Evolutionary conservation across 2,113 vertebrate genomes (phyloP).

Genomic region (Chauna torquata): DNA sequence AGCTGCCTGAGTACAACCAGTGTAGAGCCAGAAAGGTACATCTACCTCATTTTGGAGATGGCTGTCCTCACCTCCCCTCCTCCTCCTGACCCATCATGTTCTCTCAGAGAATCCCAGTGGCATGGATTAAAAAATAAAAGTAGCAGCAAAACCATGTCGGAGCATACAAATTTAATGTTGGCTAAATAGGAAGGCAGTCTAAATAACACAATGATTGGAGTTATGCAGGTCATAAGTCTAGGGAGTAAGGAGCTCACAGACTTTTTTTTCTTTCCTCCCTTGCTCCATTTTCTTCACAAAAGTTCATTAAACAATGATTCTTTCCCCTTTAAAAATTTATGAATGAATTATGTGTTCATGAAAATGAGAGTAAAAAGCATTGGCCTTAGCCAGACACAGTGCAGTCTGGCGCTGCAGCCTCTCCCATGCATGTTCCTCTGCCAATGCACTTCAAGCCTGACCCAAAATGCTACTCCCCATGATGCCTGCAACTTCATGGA

Average conservation of each 20-base stretch:
- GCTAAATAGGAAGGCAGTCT: conserved; percentile 59
- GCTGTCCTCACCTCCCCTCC: conserved; percentile 30
- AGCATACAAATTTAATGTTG: conserved; percentile 57
- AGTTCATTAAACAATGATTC: conserved; percentile 63
- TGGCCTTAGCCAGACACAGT: not conserved
- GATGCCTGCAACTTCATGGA: not conserved
- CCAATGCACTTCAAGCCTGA: not conserved
- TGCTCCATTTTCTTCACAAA: not conserved
- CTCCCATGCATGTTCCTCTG: fast-evolving
- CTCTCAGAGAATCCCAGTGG: conserved; percentile 53
- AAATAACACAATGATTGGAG: conserved; percentile 22
- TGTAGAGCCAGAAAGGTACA: not conserved
- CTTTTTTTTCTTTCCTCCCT: not conserved
- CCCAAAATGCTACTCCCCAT: not conserved
- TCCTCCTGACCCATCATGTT: conserved; percentile 25
- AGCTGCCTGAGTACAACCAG: conserved; percentile 19
- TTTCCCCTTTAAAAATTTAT: conserved; percentile 28
- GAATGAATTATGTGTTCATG: not conserved
- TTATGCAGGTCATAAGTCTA: conserved; percentile 52
- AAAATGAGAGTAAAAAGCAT: conserved; percentile 35
- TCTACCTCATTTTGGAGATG: not conserved
- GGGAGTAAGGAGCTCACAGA: conserved; percentile 7
- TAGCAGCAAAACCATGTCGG: conserved; percentile 38
- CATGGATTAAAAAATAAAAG: conserved; percentile 10
- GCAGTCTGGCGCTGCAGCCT: not conserved